A percentile compares a stretch with the other conserved stretches of the same genome.
Conservation (phyloP, 2,113 vertebrate genomes). For the Galbula dea region DNA sequence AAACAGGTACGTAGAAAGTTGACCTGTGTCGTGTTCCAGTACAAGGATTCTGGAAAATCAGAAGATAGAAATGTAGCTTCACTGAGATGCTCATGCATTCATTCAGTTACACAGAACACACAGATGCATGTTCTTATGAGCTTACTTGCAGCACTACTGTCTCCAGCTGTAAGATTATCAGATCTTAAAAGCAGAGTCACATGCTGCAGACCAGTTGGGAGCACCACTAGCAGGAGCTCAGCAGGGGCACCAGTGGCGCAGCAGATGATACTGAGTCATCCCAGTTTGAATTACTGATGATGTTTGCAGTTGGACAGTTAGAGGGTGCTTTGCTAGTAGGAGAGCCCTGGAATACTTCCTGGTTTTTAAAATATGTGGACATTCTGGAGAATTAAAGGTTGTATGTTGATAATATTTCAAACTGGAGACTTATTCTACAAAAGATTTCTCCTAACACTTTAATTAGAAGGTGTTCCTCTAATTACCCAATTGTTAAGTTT, state of each 20-base stretch:
- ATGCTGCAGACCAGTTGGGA: not conserved
- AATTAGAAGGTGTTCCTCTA: not conserved
- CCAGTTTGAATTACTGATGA: not conserved
- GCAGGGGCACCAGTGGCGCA: not conserved
- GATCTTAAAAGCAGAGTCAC: not conserved
- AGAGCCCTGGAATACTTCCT: not conserved
- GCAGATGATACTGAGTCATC: not conserved
- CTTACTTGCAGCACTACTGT: not conserved
- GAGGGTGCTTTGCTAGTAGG: rapidly evolving
- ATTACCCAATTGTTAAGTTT: not conserved
- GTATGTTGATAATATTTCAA: not conserved
- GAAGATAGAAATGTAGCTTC: not conserved
- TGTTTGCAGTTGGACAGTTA: not conserved
- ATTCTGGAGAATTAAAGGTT: not conserved
- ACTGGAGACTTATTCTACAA: not conserved
- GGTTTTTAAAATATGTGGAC: not conserved
- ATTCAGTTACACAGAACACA: not conserved
- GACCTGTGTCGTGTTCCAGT: not conserved
- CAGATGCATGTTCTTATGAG: not conserved
- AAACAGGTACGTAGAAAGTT: constrained; percentile 79
- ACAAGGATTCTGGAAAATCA: not conserved
- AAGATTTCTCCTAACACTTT: not conserved
- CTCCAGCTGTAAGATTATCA: not conserved
- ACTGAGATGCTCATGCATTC: not conserved
- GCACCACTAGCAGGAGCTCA: not conserved